A percentile compares a stretch with the other conserved stretches of the same genome.
phyloP scores from a whole-genome alignment of 2,888 invertebrate genomes.

The Drosophila recens region DNA sequence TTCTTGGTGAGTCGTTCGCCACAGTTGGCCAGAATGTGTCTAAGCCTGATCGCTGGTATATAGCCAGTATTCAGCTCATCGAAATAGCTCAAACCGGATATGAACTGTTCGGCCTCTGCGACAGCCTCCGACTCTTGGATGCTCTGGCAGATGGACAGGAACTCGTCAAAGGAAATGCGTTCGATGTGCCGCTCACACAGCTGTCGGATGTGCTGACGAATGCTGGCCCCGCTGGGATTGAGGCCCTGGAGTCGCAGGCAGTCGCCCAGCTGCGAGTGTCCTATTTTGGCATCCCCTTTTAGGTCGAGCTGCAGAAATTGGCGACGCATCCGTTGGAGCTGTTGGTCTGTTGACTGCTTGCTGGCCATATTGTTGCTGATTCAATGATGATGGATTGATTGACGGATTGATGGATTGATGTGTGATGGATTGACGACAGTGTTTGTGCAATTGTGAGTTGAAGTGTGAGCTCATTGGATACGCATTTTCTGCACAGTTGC shows the following conservation, averaged over 20 bases:
- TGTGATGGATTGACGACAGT: conserved; percentile 22
- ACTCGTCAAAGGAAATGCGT: conserved; percentile 62
- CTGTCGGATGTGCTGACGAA: conserved; percentile 30
- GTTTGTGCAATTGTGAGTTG: conserved; percentile 13
- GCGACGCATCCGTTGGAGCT: conserved; percentile 37
- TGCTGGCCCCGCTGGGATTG: conserved; percentile 59
- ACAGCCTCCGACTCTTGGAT: neutral
- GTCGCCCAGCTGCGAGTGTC: conserved; percentile 48
- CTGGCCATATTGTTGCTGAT: conserved; percentile 36
- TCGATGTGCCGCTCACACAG: conserved; percentile 20
- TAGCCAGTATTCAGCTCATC: conserved; percentile 54
- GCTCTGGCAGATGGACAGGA: conserved; percentile 47
- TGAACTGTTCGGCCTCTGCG: conserved; percentile 33
- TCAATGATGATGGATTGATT: conserved; percentile 27
- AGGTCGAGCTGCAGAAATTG: conserved; percentile 39
- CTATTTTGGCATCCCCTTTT: conserved; percentile 57
- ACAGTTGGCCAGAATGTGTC: conserved; percentile 34
- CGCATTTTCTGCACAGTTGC: conserved; percentile 50
- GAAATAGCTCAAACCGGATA: conserved; percentile 36
- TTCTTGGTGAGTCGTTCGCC: conserved; percentile 44
- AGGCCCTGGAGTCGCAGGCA: conserved; percentile 58
- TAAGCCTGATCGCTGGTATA: conserved; percentile 44
- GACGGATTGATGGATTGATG: conserved; percentile 20
- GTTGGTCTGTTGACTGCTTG: conserved; percentile 15
- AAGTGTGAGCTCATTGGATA: conserved; percentile 25